A percentile compares a stretch with the other conserved stretches of the same genome.
Evolutionary conservation across 2,888 invertebrate genomes (phyloP).

Genomic region (Cryptus viduatorius): DNA sequence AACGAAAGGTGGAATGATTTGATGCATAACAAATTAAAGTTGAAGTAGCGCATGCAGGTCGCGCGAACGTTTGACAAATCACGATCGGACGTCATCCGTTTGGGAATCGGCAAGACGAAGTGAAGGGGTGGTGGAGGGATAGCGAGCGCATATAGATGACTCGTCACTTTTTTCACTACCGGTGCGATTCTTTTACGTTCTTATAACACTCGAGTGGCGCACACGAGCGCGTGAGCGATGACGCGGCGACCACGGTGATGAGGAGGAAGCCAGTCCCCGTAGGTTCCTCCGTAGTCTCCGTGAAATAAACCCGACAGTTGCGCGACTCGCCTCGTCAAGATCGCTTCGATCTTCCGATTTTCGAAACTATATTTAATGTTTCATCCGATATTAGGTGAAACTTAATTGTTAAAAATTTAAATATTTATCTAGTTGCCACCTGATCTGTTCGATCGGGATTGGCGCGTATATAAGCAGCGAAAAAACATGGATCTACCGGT

Average conservation of each 20-base stretch:
- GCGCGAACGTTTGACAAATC: slow-evolving; percentile 50
- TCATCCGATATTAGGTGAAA: neutral
- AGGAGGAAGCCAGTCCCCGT: slow-evolving; percentile 7
- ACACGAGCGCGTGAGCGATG: neutral
- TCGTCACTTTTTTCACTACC: slow-evolving; percentile 43
- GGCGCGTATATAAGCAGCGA: neutral
- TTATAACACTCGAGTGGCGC: neutral
- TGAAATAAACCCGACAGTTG: slow-evolving; percentile 13
- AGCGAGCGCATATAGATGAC: slow-evolving; percentile 54
- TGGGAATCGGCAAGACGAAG: neutral
- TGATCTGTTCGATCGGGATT: neutral
- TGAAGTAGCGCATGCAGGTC: neutral
- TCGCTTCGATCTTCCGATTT: neutral
- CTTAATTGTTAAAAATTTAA: neutral
- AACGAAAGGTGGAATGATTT: neutral
- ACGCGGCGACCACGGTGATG: neutral
- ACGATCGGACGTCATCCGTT: slow-evolving; percentile 59
- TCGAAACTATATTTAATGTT: neutral
- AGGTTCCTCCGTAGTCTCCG: slow-evolving; percentile 9
- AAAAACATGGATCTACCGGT: slow-evolving; percentile 59
- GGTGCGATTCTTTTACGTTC: neutral
- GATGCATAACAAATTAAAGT: neutral
- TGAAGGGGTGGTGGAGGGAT: neutral
- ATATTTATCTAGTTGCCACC: neutral
- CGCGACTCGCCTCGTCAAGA: slow-evolving; percentile 24